Base-by-base conservation (phyloP, 1,140 invertebrate genomes). In the Drosophila obscura region DNA sequence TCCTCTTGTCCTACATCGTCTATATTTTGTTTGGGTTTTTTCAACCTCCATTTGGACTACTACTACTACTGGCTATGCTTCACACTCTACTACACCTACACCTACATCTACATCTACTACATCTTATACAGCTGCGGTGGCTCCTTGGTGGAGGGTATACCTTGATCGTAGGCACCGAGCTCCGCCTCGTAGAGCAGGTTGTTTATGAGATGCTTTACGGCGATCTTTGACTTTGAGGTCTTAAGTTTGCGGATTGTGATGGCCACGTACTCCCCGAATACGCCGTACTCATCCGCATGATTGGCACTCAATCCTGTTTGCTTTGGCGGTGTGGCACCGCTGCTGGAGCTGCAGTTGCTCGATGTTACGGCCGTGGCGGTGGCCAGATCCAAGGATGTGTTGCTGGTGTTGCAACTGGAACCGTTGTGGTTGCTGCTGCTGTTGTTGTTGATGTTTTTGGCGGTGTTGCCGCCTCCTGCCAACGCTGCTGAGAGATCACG, bases 201-300 rank as follows among this genome's bases (percentile, higher is more conserved):
- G 41, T 91, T 91, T 51, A 91, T 91, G 55, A 91, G 62, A 49
- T 91, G 90, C 55, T 91, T 91, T 15, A 91, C 84, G 41, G 89
- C 90, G 5, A 91, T 91, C 69, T 91, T 91, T 11, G 90, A 88
- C 62, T 91, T 91, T 28, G 87, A 67, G 4, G 90, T 90, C 72
- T 91, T 91, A 24, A 91, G 65, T 24, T 91, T 91, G 16, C 90
- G 78, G 80, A 91, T 91, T 61, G 90, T 91, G 43, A 91, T 90
- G 58, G 90, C 90, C 58, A 91, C 90, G 49, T 91, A 91, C 41
- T 91, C 90, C 26, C 90, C 90, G 52, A 91, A 91, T 24, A 91
- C 87, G 0, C 87, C 90, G 51, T 91, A 91, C 48, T 91, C 90
- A 66, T 91, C 90, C 58, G 78, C 84, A 53, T 90, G 83, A 44